A percentile compares a stretch with the other conserved stretches of the same genome.
These are phyloP conservation scores for Elgaria multicarinata DNA, from an alignment of 2,113 vertebrate species.

Conservation along the genomic window DNA sequence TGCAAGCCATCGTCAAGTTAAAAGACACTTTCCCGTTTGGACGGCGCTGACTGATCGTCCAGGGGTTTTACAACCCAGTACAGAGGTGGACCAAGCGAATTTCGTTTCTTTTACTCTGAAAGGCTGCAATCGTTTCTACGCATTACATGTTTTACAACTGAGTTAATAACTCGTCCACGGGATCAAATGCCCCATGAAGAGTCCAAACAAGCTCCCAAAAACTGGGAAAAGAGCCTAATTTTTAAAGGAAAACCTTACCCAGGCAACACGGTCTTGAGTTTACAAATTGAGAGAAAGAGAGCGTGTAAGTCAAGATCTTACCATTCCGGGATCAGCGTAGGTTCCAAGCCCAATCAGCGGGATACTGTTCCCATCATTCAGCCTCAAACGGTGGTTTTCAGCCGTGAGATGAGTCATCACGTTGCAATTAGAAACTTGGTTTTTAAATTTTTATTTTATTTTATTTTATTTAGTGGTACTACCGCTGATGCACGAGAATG, in stretches of 20 bases:
- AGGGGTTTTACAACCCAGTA: not conserved
- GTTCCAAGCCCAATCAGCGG: slow-evolving; percentile 91
- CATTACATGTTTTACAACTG: no score
- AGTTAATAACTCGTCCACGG: not conserved
- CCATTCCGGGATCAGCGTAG: slow-evolving; percentile 82
- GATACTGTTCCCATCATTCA: slow-evolving; percentile 87
- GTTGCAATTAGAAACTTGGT: not conserved
- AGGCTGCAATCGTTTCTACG: no score
- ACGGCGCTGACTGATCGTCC: not conserved
- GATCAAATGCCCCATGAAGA: not conserved
- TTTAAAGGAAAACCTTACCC: not conserved
- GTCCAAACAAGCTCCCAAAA: not conserved
- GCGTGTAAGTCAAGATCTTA: slow-evolving; percentile 66
- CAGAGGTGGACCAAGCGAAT: no score
- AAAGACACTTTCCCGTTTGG: not conserved
- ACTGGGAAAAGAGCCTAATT: accelerated
- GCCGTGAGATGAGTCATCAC: slow-evolving; percentile 77
- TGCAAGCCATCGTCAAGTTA: no score
- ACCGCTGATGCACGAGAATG: not conserved
- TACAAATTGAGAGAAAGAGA: not conserved
- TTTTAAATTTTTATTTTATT: not conserved
- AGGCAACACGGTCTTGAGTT: not conserved
- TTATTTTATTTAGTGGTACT: not conserved
- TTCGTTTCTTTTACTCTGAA: not conserved
- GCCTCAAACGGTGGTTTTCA: slow-evolving; percentile 78